Conservation (phyloP, 2,113 vertebrate species). For the Tetraodon nigroviridis region DNA sequence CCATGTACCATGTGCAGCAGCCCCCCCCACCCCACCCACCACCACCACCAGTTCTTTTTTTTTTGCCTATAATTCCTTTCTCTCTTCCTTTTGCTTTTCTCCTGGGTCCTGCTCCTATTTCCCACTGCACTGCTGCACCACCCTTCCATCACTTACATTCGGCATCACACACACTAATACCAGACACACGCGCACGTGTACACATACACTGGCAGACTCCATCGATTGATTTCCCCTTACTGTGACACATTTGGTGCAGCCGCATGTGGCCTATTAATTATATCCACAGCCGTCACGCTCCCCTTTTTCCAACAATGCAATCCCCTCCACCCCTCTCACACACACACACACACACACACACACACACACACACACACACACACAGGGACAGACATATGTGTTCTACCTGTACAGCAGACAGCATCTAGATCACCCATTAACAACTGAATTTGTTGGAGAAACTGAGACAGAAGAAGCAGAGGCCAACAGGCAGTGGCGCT, state of each 20-base stretch:
- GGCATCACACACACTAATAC: constrained; percentile 9
- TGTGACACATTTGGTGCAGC: constrained; percentile 75
- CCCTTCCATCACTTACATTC: constrained; percentile 17
- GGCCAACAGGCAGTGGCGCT: constrained; percentile 41
- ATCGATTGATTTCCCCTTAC: constrained; percentile 73
- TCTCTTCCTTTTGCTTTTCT: constrained; percentile 21
- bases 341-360: constrained; percentile 6
- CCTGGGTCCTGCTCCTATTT: constrained; percentile 23
- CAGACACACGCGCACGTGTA: constrained; percentile 9
- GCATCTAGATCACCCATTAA: constrained; percentile 39
- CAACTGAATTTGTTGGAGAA: constrained; percentile 27
- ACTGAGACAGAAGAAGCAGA: constrained; percentile 20
- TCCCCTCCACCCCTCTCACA: no score
- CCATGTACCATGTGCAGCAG: not conserved
- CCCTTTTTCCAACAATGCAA: constrained; percentile 57
- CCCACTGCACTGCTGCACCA: constrained; percentile 17
- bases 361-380: constrained; percentile 9
- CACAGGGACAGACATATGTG: constrained; percentile 8
- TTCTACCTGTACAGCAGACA: constrained; percentile 23
- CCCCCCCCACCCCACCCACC: constrained; percentile 11
- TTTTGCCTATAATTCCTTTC: constrained; percentile 7
- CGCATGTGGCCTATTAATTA: constrained; percentile 75
- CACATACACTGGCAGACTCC: constrained; percentile 50
- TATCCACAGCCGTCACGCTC: constrained; percentile 70
- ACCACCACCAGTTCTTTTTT: not conserved